Base-by-base conservation (phyloP, 1,140 invertebrate species). In the Drosophila kikkawai region DNA sequence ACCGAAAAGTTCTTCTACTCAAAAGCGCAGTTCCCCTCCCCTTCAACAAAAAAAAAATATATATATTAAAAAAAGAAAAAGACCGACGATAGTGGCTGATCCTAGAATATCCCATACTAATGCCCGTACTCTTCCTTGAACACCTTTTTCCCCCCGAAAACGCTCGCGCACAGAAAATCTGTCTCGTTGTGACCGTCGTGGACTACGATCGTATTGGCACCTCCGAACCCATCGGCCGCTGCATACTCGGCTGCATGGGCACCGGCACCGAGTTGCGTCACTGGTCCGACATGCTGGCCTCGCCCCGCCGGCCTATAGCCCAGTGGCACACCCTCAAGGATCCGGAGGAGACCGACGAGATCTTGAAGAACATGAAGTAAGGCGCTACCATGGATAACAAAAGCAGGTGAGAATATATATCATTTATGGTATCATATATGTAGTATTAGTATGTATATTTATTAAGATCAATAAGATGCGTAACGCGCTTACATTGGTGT, bases 181-280 rank as follows among this genome's bases (percentile, higher is more conserved):
- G 98, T 94, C 95, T 99, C 94, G 96, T 98, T 92, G 97, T 99
- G 83, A 99, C 99, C 56, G 99, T 99, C 81, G 99, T 99, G 92
- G 99, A 99, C 94, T 99, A 99, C 94, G 99, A 99, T 95, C 97
- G 99, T 93, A 99, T 99, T 93, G 99, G 99, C 51, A 99, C 99
- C 50, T 99, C 98, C 79, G 99, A 99, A 93, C 98, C 99, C 19
- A 99, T 99, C 93, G 99, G 99, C 75, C 98, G 99, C 94, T 97
- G 98, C 71, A 95, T 99, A 64, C 95, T 99, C 77, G 99, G 99
- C 50, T 99, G 99, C 94, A 99, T 98, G 94, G 98, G 98, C 82
- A 97, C 96, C 74, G 99, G 99, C 64, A 99, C 98, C 22, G 99
- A 99, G 93, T 94, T 99, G 53, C 96, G 99, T 83, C 99, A 99